phyloP scores from a whole-genome alignment of 2,113 vertebrate genomes.

The Microtus oregoni region DNA sequence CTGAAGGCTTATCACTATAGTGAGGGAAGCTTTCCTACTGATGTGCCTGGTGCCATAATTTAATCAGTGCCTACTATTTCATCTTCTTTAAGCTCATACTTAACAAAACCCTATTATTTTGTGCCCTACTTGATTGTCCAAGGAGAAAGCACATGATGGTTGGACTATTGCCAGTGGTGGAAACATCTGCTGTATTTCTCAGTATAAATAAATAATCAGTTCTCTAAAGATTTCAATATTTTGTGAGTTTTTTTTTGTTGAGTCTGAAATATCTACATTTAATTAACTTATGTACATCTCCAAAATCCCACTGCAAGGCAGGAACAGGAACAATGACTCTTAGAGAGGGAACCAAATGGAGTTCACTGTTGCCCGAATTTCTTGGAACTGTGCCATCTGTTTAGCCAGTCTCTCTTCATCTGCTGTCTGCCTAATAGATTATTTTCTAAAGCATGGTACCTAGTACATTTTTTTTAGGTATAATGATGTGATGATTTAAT shows the following conservation, averaged over 20 bases:
- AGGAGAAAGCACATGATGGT: neutral
- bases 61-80: neutral
- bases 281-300: neutral
- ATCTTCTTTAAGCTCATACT: neutral
- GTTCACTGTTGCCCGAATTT: neutral
- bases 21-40: neutral
- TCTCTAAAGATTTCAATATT: neutral
- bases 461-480: neutral
- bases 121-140: neutral
- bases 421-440: neutral
- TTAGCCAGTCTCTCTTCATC: neutral
- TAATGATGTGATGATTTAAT: neutral
- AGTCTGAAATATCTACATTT: neutral
- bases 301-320: neutral
- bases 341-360: neutral
- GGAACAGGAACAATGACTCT: neutral
- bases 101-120: constrained; percentile 11
- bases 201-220: neutral
- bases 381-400: neutral
- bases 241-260: constrained; percentile 33
- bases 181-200: neutral
- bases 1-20: neutral
- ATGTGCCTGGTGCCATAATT: neutral
- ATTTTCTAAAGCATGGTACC: neutral
- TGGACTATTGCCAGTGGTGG: neutral